Base-by-base conservation (phyloP, 2,888 invertebrate genomes). In the Napeogenes sylphis region DNA sequence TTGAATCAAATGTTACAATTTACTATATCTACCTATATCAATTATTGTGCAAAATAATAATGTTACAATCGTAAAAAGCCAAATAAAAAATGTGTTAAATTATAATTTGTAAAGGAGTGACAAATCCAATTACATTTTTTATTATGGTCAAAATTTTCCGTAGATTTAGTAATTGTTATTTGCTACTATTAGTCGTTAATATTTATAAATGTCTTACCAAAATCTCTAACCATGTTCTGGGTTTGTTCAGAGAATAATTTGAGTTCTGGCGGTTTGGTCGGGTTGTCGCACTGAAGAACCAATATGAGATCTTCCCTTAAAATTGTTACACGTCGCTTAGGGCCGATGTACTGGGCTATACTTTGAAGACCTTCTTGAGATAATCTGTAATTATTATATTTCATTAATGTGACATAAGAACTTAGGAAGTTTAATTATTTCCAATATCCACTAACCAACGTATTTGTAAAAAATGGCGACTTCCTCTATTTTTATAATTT, bases 281-380 rank as follows among this genome's bases (percentile, higher is more conserved):
- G 95, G 84, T 96, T 94, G 71, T 96, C 95, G 77, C 95, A 95
- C 75, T 94, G 93, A 51, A 98, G 90, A 55, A 98, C 91, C 47
- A 93, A 91, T 14, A 96, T 91, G 21, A 98, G 85, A 85, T 98
- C 98, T 0, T 94, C 93, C 68, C 92, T 94, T 0, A 92, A 88
- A 61, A 98, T 92, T 53, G 84, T 77, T 35, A 98, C 88, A 69
- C 94, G 94, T 1, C 98, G 92, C 63, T 83, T 84, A 0, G 89
- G 76, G 0, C 95, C 95, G 62, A 97, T 92, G 75, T 92, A 95
- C 12, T 93, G 92, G 65, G 93, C 90, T 70, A 97, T 92, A 73
- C 95, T 95, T 68, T 93, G 92, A 54, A 97, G 87, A 6, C 97
- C 97, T 91, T 99, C 98, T 81, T 98, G 98, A 0, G 98, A 96